Base-by-base conservation (phyloP, 2,113 vertebrate species). In the Carassius carassius region DNA sequence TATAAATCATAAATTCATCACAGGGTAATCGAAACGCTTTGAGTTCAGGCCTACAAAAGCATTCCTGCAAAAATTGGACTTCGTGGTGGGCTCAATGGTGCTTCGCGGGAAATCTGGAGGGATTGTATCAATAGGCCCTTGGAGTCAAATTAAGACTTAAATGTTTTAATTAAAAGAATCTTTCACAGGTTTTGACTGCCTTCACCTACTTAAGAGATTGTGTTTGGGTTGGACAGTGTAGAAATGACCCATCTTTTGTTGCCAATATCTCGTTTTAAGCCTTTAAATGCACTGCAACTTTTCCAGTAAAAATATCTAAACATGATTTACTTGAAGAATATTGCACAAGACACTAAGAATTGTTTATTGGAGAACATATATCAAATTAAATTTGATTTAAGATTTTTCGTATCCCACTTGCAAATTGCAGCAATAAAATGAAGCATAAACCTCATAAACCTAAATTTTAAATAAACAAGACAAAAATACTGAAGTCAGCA, bases 61-160 rank as follows among this genome's bases (percentile, higher is more conserved):
- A 67, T 85, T 85, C 84, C 63, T 44, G 74, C 73, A 83, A 70
- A 83, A 79, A 85, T 54, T 47, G 58, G 77, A 67, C 70, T 87
- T 56, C 8, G n/a, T 82, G 58, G 60, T 85, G 81, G 75, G 58
- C 76, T 74, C 67, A 35, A 54, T 37, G 63, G 44, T 37, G 83
- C 32, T 51, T 47, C 0, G 73, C 47, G 76, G 74, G 29, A 73
- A 85, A 79, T 54, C 35, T 81, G 13, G 13, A 41, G 63, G 56
- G 54, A 81, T 54, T 17, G n/a, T 17, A 49, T 65, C 19, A 35
- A 82, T 87, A 49, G 23, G 69, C n/a, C 23, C 44, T 9, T 47
- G 25, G 6, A 65, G 63, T 60, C 14, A 60, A 70, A 82, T 84
- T 5, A 19, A 35, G 86, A 47, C 37, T 85, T 54, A 35, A 69